phyloP scores from a whole-genome alignment of 2,888 invertebrate genomes.

The Campoplex nolae region DNA sequence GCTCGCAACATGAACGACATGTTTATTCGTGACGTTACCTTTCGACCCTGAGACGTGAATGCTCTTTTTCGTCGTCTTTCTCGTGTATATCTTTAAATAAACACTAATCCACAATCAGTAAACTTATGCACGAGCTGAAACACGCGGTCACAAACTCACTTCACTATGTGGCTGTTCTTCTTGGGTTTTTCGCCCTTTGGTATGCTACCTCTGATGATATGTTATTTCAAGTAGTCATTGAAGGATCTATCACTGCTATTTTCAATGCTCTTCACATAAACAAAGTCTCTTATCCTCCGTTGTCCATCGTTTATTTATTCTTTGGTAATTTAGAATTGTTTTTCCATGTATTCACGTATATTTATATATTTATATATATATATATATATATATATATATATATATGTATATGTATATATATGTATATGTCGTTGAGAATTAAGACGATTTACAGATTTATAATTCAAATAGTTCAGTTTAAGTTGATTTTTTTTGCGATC shows the following conservation, averaged over 20 bases:
- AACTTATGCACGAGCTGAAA: slow-evolving; percentile 50
- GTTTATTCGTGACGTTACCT: slow-evolving; percentile 37
- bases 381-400: too few species aligned
- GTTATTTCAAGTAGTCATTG: slow-evolving; percentile 60
- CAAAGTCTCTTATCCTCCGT: neutral
- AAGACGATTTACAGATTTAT: slow-evolving; percentile 26
- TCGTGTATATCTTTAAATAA: slow-evolving; percentile 24
- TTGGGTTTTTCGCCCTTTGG: slow-evolving; percentile 1
- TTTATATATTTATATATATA: slow-evolving; percentile 21
- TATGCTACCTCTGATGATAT: slow-evolving; percentile 65
- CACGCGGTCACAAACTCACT: slow-evolving; percentile 53
- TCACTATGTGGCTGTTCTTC: slow-evolving; percentile 31
- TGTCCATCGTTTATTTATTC: slow-evolving; percentile 16
- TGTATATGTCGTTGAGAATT: slow-evolving; percentile 20
- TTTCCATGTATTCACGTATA: slow-evolving; percentile 16
- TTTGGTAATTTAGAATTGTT: slow-evolving; percentile 28
- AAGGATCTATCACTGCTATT: slow-evolving; percentile 43
- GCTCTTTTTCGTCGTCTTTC: neutral
- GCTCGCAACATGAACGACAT: slow-evolving; percentile 30
- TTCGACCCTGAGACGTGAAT: slow-evolving; percentile 48
- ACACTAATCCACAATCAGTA: slow-evolving; percentile 41
- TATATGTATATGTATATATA: slow-evolving; percentile 23
- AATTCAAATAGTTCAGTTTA: slow-evolving; percentile 35
- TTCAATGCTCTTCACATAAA: slow-evolving; percentile 13
- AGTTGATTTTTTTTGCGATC: slow-evolving; percentile 49